These are phyloP conservation scores for Pangasianodon hypophthalmus DNA, from an alignment of 2,113 vertebrate species.

Conservation along the genomic window DNA sequence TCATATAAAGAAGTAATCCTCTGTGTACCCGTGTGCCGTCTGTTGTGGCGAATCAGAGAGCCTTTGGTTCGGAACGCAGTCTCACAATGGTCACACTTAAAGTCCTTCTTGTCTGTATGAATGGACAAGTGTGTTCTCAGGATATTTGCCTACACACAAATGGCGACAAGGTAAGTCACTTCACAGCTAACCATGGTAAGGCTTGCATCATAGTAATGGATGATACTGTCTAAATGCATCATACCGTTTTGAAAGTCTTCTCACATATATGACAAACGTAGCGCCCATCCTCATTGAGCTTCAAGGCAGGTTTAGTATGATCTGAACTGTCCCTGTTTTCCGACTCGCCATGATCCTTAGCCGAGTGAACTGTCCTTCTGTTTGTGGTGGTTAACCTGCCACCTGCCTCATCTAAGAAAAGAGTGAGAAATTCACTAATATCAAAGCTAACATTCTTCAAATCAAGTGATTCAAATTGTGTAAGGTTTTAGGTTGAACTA, in stretches of 20 bases:
- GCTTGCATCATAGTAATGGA: not conserved
- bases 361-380: slow-evolving; percentile 62
- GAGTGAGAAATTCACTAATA: not conserved
- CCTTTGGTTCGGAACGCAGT: slow-evolving; percentile 95
- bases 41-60: slow-evolving; percentile 92
- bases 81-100: slow-evolving; percentile 87
- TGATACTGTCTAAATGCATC: not conserved
- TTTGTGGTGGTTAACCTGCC: slow-evolving; percentile 63
- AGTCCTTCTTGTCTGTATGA: slow-evolving; percentile 93
- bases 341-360: slow-evolving; percentile 53
- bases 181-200: not conserved
- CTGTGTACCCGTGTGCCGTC: slow-evolving; percentile 89
- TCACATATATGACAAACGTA: slow-evolving; percentile 88
- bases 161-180: not conserved
- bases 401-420: slow-evolving; percentile 55
- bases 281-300: slow-evolving; percentile 85
- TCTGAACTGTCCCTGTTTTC: slow-evolving; percentile 62
- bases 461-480: not conserved
- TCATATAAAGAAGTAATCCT: not conserved
- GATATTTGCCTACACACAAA: slow-evolving; percentile 83
- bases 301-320: slow-evolving; percentile 73
- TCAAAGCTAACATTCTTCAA: not conserved
- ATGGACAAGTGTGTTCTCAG: slow-evolving; percentile 95
- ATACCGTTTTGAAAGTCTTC: slow-evolving; percentile 96
- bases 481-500: not conserved